These are phyloP conservation scores for Lutjanus erythropterus DNA, from an alignment of 2,113 vertebrate genomes.

Conservation along the genomic window DNA sequence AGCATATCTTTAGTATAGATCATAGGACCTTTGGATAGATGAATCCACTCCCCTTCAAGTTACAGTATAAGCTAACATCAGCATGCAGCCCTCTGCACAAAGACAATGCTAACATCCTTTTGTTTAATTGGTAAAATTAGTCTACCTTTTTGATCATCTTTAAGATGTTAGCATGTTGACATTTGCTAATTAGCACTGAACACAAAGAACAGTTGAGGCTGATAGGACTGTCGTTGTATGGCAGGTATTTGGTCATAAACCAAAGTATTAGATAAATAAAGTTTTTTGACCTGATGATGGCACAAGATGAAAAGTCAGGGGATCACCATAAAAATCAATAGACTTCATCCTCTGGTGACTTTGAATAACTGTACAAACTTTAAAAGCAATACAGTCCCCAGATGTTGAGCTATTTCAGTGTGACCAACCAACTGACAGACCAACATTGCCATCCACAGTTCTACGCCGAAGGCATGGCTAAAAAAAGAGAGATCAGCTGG, in stretches of 20 bases:
- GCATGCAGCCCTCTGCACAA: too few species aligned
- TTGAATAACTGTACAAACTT: background rate
- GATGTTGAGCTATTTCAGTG: background rate
- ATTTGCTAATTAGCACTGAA: too few species aligned
- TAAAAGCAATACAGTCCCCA: background rate
- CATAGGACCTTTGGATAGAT: too few species aligned
- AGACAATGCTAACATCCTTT: too few species aligned
- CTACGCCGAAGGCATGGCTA: background rate
- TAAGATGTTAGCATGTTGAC: too few species aligned
- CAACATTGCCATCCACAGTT: background rate
- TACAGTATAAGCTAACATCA: too few species aligned
- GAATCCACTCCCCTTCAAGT: too few species aligned
- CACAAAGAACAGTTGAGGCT: too few species aligned
- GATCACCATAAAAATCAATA: background rate
- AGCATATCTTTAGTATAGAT: too few species aligned
- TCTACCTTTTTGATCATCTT: too few species aligned
- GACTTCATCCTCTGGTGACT: background rate
- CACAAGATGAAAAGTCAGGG: background rate
- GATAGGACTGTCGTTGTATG: background rate
- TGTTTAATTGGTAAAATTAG: too few species aligned
- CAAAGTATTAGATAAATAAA: background rate
- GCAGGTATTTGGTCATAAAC: background rate
- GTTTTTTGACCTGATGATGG: background rate
- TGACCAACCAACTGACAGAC: background rate
- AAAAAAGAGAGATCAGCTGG: too few species aligned